Evolutionary conservation across 2,888 invertebrate genomes (phyloP).

Genomic region (Sarcophaga carnaria): DNA sequence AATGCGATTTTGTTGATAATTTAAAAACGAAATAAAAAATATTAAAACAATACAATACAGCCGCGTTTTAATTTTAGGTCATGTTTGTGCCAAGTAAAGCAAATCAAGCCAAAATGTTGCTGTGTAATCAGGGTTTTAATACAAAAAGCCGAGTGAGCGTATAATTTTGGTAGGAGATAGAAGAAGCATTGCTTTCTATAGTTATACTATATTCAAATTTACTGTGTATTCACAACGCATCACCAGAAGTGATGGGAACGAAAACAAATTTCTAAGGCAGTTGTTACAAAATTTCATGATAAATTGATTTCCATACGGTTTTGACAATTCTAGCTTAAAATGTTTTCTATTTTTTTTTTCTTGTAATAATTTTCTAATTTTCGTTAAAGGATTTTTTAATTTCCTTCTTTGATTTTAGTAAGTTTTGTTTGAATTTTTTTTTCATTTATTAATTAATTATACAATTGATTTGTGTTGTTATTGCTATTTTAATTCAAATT

Average conservation of each 20-base stretch:
- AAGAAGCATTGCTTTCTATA: background rate
- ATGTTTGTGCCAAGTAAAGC: constrained; percentile 48
- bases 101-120: constrained; percentile 58
- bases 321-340: background rate
- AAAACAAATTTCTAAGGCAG: constrained; percentile 20
- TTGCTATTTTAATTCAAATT: constrained; percentile 1
- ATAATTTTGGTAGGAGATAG: background rate
- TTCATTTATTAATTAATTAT: background rate
- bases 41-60: constrained; percentile 42
- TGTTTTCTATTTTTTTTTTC: background rate
- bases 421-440: too few species aligned
- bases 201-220: background rate
- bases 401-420: too few species aligned
- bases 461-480: constrained; percentile 16
- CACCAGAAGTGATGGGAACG: constrained; percentile 40
- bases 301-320: background rate
- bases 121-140: constrained; percentile 13
- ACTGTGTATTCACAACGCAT: constrained; percentile 24
- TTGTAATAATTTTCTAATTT: background rate
- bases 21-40: constrained; percentile 15
- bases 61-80: constrained; percentile 31
- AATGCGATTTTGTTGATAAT: constrained; percentile 72
- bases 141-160: constrained; percentile 41
- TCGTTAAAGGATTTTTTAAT: too few species aligned
- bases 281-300: background rate